Evolutionary conservation across 1,140 invertebrate genomes (phyloP).

Genomic region (Gonioctena quinquepunctata): DNA sequence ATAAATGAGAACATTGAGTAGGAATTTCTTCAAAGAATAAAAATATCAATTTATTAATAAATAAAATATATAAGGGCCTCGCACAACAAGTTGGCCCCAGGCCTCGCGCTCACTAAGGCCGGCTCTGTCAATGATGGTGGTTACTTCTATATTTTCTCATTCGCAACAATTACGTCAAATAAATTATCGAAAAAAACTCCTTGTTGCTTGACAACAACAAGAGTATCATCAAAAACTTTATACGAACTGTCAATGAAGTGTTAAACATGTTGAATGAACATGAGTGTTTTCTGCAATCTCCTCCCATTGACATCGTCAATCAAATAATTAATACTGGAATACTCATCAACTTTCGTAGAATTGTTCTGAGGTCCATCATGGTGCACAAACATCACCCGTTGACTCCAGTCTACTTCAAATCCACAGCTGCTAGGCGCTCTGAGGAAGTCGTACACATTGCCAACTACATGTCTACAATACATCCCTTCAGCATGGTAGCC

Average conservation of each 20-base stretch:
- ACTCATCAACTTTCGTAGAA: slow-evolving; percentile 30
- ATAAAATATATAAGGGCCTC: no score
- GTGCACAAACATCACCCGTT: slow-evolving; percentile 28
- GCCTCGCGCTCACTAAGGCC: no score
- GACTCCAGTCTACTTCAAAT: slow-evolving; percentile 28
- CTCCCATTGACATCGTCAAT: neutral
- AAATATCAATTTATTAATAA: no score
- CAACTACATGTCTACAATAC: slow-evolving; percentile 16
- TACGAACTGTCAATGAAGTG: neutral
- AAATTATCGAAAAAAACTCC: no score
- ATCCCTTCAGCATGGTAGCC: slow-evolving; percentile 26
- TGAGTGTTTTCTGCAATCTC: neutral
- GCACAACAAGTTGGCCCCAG: no score
- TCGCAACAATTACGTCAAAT: no score
- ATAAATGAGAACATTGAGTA: no score
- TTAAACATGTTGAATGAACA: neutral
- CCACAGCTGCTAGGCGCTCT: slow-evolving; percentile 23
- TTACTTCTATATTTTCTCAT: no score
- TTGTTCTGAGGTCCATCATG: slow-evolving; percentile 20
- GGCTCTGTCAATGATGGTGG: no score
- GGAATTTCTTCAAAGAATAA: no score
- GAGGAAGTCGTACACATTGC: slow-evolving; percentile 27
- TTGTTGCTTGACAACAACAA: no score
- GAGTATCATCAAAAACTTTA: no score
- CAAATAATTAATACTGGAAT: slow-evolving; percentile 29